These are phyloP conservation scores for Cheilosia variabilis DNA, from an alignment of 2,888 invertebrate genomes.

Conservation along the genomic window DNA sequence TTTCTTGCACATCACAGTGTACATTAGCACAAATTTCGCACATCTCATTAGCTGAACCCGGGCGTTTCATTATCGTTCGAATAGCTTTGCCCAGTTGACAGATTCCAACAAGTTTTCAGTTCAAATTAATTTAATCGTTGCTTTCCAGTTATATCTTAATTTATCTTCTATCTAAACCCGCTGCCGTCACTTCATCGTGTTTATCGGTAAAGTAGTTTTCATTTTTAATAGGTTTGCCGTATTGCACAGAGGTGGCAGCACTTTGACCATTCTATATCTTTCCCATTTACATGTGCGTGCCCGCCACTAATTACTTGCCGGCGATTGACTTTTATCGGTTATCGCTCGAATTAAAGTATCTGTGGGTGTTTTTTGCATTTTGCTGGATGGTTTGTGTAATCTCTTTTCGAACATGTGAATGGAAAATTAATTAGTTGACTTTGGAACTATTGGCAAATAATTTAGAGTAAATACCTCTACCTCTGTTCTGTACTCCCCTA, in stretches of 20 bases:
- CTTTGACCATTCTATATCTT: not conserved
- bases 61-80: no score
- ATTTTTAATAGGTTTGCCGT: not conserved
- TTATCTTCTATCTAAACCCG: conserved; percentile 35
- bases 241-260: conserved; percentile 54
- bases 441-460: conserved; percentile 33
- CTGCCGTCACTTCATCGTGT: not conserved
- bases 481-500: no score
- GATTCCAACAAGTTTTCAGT: not conserved
- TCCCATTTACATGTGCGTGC: conserved; percentile 2
- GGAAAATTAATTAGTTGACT: conserved; percentile 48
- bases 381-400: conserved; percentile 32
- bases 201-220: conserved; percentile 45
- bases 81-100: no score
- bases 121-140: not conserved
- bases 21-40: no score
- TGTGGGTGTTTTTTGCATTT: conserved; percentile 13
- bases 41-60: no score
- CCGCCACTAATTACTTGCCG: conserved; percentile 29
- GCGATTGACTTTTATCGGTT: conserved; percentile 50
- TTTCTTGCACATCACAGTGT: no score
- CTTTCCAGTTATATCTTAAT: not conserved
- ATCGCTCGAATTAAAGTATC: conserved; percentile 44
- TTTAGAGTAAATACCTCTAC: conserved; percentile 1
- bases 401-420: conserved; percentile 26